Evolutionary conservation across 2,113 vertebrate genomes (phyloP).

Genomic region (Tricholaema leucomelas): DNA sequence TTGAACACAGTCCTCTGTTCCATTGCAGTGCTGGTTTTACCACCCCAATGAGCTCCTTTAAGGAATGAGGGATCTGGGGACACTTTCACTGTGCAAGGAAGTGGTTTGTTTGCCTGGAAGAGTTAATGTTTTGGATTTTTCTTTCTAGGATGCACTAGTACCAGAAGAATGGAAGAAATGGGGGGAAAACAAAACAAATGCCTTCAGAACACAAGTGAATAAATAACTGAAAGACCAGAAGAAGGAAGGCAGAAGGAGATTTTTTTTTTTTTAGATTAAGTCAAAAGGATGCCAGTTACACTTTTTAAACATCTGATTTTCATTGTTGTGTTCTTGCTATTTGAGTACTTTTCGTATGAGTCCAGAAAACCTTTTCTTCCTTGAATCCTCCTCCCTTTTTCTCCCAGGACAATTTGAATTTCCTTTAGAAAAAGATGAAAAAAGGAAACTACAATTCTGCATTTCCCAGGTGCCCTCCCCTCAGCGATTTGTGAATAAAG

Average conservation of each 20-base stretch:
- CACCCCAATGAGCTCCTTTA: not conserved
- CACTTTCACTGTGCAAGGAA: not conserved
- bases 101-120: not conserved
- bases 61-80: not conserved
- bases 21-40: not conserved
- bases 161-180: constrained; percentile 52
- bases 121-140: constrained; percentile 50
- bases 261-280: constrained; percentile 29
- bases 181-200: constrained; percentile 39
- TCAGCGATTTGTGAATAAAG: constrained; percentile 52
- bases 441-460: constrained; percentile 20
- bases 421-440: constrained; percentile 41
- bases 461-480: not conserved
- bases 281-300: constrained; percentile 48
- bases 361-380: not conserved
- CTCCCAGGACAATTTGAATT: not conserved
- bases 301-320: constrained; percentile 32
- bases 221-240: constrained; percentile 54
- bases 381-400: not conserved
- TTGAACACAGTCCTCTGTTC: not conserved
- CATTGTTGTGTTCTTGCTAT: constrained; percentile 32
- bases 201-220: constrained; percentile 38
- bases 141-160: constrained; percentile 75
- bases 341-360: constrained; percentile 47
- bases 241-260: constrained; percentile 22